Conservation (phyloP, 2,113 vertebrate genomes). For the Pipra filicauda region DNA sequence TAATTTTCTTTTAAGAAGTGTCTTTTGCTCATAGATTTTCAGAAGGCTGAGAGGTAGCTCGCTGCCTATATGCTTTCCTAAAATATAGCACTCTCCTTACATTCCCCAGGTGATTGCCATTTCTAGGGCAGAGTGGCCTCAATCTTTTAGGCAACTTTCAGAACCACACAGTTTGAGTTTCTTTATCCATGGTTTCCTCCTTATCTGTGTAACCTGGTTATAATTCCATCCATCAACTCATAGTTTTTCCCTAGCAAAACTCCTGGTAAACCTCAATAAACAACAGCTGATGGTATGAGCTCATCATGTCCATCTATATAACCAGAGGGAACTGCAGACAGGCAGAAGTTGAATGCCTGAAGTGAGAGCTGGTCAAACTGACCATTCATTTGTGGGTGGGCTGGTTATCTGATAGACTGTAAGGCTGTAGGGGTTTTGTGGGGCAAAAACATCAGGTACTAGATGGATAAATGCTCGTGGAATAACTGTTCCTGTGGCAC, state of each 20-base stretch:
- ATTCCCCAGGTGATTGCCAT: not conserved
- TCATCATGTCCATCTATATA: accelerated
- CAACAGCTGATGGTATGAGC: not conserved
- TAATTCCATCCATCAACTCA: not conserved
- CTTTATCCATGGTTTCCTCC: not conserved
- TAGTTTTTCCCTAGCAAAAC: not conserved
- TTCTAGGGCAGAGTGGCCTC: not conserved
- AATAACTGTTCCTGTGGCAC: not conserved
- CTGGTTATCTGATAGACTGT: not conserved
- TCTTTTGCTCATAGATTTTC: not conserved
- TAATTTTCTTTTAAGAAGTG: not conserved
- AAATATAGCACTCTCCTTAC: not conserved
- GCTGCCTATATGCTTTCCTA: not conserved
- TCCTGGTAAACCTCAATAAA: not conserved
- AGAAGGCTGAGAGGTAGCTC: not conserved
- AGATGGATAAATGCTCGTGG: not conserved
- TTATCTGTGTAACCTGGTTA: not conserved
- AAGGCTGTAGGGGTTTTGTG: not conserved
- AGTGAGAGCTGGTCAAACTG: not conserved
- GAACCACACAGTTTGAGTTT: not conserved
- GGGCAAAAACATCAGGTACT: not conserved
- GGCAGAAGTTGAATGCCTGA: not conserved
- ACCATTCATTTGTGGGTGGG: not conserved
- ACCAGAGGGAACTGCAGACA: not conserved
- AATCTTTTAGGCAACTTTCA: not conserved